Evolutionary conservation across 1,140 invertebrate species (phyloP).

Genomic region (Kradibia gibbosae): DNA sequence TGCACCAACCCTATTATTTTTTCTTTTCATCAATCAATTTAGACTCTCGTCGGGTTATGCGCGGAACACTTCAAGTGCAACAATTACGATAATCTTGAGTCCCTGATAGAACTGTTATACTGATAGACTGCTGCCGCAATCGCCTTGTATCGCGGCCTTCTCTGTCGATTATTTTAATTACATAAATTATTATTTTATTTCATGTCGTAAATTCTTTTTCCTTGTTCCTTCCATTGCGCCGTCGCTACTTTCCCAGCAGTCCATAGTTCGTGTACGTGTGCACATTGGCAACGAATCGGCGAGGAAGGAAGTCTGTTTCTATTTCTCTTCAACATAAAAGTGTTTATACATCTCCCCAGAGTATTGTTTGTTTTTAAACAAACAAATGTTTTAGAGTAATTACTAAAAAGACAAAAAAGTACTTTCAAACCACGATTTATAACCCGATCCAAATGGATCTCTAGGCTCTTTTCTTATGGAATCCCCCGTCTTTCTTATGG

Average conservation of each 20-base stretch:
- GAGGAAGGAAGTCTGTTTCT: background rate
- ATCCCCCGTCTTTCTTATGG: no score
- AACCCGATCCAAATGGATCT: slow-evolving; percentile 25
- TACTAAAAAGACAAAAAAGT: slow-evolving; percentile 47
- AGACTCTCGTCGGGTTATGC: background rate
- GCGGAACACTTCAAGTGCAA: background rate
- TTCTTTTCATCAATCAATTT: background rate
- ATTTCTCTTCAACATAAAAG: slow-evolving; percentile 8
- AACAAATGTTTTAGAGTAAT: slow-evolving; percentile 35
- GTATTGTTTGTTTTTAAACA: slow-evolving; percentile 30
- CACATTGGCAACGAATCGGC: background rate
- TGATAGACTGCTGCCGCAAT: slow-evolving; percentile 50
- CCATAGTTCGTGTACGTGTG: background rate
- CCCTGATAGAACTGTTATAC: slow-evolving; percentile 35
- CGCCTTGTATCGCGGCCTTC: slow-evolving; percentile 14
- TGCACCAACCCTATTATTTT: background rate
- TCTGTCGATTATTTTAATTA: slow-evolving; percentile 66
- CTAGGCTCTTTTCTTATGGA: background rate
- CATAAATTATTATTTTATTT: slow-evolving; percentile 70
- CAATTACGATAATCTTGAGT: background rate
- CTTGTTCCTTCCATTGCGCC: slow-evolving; percentile 54
- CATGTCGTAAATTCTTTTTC: slow-evolving; percentile 64
- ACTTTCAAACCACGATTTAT: slow-evolving; percentile 11
- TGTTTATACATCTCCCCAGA: background rate
- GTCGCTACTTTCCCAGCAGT: slow-evolving; percentile 7